phyloP scores from a whole-genome alignment of 2,113 vertebrate genomes.

The Anarrhichthys ocellatus region DNA sequence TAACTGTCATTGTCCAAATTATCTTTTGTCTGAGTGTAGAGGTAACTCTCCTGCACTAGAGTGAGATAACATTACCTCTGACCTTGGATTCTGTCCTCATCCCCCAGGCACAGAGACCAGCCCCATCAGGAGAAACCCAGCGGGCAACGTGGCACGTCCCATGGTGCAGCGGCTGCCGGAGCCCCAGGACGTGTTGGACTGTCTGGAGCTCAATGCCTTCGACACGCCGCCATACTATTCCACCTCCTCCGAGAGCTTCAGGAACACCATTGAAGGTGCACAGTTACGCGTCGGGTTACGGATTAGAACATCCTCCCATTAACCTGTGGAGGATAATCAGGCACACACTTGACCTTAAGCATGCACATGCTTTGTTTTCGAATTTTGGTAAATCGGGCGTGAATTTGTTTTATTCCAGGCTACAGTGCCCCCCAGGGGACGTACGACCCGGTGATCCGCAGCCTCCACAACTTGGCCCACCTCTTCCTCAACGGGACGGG shows the following conservation, averaged over 20 bases:
- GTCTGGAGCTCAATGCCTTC: constrained; percentile 91
- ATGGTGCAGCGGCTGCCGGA: constrained; percentile 93
- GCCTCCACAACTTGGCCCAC: constrained; percentile 96
- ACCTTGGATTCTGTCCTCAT: constrained; percentile 8
- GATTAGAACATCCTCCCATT: constrained; percentile 62
- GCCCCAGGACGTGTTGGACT: constrained; percentile 90
- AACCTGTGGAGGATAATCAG: constrained; percentile 73
- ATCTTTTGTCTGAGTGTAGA: neutral
- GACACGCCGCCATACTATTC: constrained; percentile 97
- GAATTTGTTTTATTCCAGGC: constrained; percentile 78
- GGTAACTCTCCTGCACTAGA: constrained; percentile 4
- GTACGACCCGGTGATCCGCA: constrained; percentile 92
- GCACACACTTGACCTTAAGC: constrained; percentile 37
- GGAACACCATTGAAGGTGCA: constrained; percentile 94
- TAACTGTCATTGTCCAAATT: neutral
- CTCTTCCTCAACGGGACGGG: constrained; percentile 97
- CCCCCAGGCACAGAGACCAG: constrained; percentile 87
- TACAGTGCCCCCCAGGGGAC: constrained; percentile 93
- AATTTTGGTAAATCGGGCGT: constrained; percentile 52
- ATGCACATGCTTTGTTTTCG: constrained; percentile 54
- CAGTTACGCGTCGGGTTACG: neutral
- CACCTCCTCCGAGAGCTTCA: constrained; percentile 95
- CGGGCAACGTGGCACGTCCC: constrained; percentile 91
- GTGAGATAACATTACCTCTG: neutral
- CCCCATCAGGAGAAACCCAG: constrained; percentile 93